phyloP scores from a whole-genome alignment of 2,113 vertebrate species.

The Anser brachyrhynchus region DNA sequence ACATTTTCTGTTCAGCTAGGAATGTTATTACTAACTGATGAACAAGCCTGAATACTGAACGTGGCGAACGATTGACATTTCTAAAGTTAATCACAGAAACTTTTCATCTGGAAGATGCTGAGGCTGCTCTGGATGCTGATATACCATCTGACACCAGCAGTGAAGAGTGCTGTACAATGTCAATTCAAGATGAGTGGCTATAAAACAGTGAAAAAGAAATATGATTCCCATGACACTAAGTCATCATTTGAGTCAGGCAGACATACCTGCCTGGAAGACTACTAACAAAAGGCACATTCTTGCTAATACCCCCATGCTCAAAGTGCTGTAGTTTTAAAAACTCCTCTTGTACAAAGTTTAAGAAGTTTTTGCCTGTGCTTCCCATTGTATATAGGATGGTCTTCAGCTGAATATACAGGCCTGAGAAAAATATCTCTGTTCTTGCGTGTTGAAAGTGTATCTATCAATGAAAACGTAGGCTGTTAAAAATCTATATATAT shows the following conservation, averaged over 20 bases:
- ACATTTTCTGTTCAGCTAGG: conserved; percentile 24
- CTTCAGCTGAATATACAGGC: background rate
- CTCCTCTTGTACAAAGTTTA: background rate
- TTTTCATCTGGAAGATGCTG: conserved; percentile 56
- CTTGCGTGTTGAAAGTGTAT: background rate
- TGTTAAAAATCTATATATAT: too few relatives aligned
- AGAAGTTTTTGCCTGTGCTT: background rate
- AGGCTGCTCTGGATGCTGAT: conserved; percentile 46
- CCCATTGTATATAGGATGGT: background rate
- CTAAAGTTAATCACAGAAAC: conserved; percentile 56
- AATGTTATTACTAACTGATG: conserved; percentile 54
- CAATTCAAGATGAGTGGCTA: conserved; percentile 31
- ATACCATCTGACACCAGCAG: background rate
- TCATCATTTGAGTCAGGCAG: background rate
- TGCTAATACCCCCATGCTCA: background rate
- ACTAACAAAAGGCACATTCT: background rate
- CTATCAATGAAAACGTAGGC: background rate
- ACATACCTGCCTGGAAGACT: background rate
- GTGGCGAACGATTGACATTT: background rate
- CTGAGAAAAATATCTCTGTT: background rate
- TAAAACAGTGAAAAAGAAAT: conserved; percentile 10
- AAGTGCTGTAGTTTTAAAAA: background rate
- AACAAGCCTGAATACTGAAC: conserved; percentile 51
- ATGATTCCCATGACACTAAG: background rate
- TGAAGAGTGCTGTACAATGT: background rate